Base-by-base conservation (phyloP, 2,888 invertebrate species). In the Limnephilus marmoratus region DNA sequence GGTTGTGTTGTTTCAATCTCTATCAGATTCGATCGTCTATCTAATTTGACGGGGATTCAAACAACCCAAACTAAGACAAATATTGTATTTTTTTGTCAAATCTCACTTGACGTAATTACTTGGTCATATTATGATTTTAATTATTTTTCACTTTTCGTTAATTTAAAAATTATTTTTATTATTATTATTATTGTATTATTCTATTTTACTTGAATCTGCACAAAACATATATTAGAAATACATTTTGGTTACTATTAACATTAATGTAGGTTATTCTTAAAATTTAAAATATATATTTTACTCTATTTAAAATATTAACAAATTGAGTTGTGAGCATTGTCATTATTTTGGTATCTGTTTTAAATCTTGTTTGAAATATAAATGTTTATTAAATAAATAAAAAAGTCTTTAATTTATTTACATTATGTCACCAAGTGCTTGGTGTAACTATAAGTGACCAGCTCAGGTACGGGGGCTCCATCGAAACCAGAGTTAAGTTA, bases 231-330 rank as follows among this genome's bases (percentile, higher is more conserved):
- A 18, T 68, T 68, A 68, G 24, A 83, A 83, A 37, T 83, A 83
- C 24, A 24, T 83, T 83, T 37, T 34, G 37, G 24, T 37, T 83
- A 83, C 83, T 34, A 83, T 83, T 83, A 37, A 83, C 83, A 83
- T 89, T 68, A 68, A 24, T 68, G 37, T 53, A 29, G 49, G 45
- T 37, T 90, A 29, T 90, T 83, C 85, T 49, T 53, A n/a, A 68
- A 90, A 85, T 31, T 85, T 31, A 31, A 85, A 9, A 24, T 2
- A 68, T 53, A 53, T 53, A 5, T 18, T 5, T 4, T 18, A 53
- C 53, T 94, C 89, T 94, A 12, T 90, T 90, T 85, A 85, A 53
- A 53, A 83, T 34, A 85, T 91, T 86, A 91, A 83, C 80, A 91
- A 91, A 85, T 34, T 91, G 91, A 86, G 91, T 91, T 91, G 91